Evolutionary conservation across 2,113 vertebrate genomes (phyloP), one percentile per base, ranked within the genome.

Genomic region (Tachuris rubrigastra): DNA sequence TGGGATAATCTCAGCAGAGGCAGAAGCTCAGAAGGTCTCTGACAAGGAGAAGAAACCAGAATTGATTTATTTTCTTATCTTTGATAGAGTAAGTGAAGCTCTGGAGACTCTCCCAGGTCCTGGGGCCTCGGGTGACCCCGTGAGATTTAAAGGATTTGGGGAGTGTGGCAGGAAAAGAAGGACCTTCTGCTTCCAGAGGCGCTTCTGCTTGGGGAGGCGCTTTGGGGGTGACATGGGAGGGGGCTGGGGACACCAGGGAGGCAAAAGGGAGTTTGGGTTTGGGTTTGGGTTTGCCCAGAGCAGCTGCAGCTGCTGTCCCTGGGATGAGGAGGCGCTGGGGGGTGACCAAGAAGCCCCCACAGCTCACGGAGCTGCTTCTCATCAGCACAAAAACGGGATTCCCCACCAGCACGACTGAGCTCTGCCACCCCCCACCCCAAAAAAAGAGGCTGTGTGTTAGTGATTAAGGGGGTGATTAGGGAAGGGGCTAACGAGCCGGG

Each of bases 101-200:
- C 60, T 74, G 49, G 78, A 73, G 33, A 9, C 24, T 46, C 35
- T 73, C 77, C 9, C 33, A 8, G 33, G 8, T 41, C 59, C 31
- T 19, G 53, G 22, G 33, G 13, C 47, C 78, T 52, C 0, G 0
- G 49, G 7, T 68, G 67, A 50, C 37, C 60, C 55, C 0, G 0
- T n/a, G 52, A 19, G 49, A 7, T 24, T 28, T 6, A 8, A 52
- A 58, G 41, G 53, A 41, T 52, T 68, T 22, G 8, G 47, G 37
- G 42, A 35, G 13, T 0, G 0, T 10, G 25, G 42, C 33, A 35
- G 53, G 47, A 83, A 41, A 56, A 44, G 16, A 37, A 20, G 65
- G 39, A 42, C 8, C 23, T 19, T 55, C 13, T 0, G 27, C 71
- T 76, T 59, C 42, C 4, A 1, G n/a, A n/a, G n/a, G n/a, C n/a